A percentile compares a stretch with the other conserved stretches of the same genome.
Conservation (phyloP, 2,113 vertebrate genomes). For the Ptyas mucosa region DNA sequence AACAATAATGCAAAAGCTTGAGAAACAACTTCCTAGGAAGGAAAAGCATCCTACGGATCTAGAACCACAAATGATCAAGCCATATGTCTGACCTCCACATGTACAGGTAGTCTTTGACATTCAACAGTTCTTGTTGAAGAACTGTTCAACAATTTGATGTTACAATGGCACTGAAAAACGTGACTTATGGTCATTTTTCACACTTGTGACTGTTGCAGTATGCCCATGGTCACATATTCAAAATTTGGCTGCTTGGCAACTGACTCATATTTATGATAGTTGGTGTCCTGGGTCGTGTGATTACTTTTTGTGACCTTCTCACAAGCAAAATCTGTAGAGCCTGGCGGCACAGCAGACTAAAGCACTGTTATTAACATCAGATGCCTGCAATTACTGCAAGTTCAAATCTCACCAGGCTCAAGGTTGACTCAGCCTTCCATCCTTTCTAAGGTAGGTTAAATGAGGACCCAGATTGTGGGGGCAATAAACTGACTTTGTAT, state of each 20-base stretch:
- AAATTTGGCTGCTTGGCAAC: not conserved
- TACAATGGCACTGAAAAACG: not conserved
- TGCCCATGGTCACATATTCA: not conserved
- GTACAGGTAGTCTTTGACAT: not conserved
- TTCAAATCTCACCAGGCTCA: too few relatives aligned
- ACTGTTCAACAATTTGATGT: rapidly evolving
- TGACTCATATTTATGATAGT: not conserved
- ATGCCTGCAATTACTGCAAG: too few relatives aligned
- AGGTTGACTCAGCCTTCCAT: too few relatives aligned
- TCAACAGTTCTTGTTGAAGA: not conserved
- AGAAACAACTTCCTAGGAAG: not conserved
- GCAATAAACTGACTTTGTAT: too few relatives aligned
- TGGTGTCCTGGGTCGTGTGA: not conserved
- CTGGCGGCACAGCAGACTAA: too few relatives aligned
- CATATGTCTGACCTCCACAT: not conserved
- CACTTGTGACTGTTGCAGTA: not conserved
- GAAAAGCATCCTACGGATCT: not conserved
- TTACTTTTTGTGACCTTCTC: not conserved
- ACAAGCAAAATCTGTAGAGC: too few relatives aligned
- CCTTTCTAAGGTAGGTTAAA: too few relatives aligned
- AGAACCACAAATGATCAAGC: not conserved
- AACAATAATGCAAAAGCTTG: not conserved
- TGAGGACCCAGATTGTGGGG: too few relatives aligned
- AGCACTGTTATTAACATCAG: too few relatives aligned
- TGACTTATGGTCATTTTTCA: not conserved